Base-by-base conservation (phyloP, 2,888 invertebrate species). In the Dinocampus coccinellae region DNA sequence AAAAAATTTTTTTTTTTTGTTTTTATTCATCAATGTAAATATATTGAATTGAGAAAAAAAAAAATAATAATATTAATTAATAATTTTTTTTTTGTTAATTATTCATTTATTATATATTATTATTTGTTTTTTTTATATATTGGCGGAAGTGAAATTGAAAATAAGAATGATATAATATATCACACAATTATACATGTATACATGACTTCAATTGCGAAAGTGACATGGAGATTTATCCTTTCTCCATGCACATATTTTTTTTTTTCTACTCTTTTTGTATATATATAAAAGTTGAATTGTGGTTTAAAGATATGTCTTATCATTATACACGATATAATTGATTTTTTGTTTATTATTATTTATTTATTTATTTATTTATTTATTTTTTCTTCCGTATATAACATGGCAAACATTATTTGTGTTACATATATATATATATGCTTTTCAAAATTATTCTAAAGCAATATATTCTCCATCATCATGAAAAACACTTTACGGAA, bases 81-180 rank as follows among this genome's bases (percentile, higher is more conserved):
- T n/a, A 47, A 2, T 47, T 47, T 47, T 47, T 16, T 7, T 7
- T 47, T 7, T 16, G 1, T 1, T 47, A 20, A 16, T 2, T n/a
- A 39, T 39, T n/a, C 7, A 47, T 47, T 4, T 16, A 0, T 47
- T 16, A 7, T 16, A 47, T 16, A 47, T 47, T 6, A 47, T 47
- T 47, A 47, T 4, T 29, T 29, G 3, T 4, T 29, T 4, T 42
- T 47, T 47, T 47, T 47, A n/a, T 39, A 9, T 3, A 55, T 55
- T 55, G 55, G 24, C 55, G 55, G 26, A 55, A 55, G 55, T 24
- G 26, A 55, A 26, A 55, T 26, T 55, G 22, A 24, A 47, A 55
- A 55, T 13, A 24, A 55, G 26, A n/a, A 55, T 55, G 26, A 55
- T 24, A 22, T 55, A 55, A 55, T 13, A 11, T 26, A n/a, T 55